Percentiles rank a stretch among this genome's conserved stretches.
These are phyloP conservation scores for Papilio aristodemus DNA, from an alignment of 1,140 invertebrate species.

Conservation along the genomic window DNA sequence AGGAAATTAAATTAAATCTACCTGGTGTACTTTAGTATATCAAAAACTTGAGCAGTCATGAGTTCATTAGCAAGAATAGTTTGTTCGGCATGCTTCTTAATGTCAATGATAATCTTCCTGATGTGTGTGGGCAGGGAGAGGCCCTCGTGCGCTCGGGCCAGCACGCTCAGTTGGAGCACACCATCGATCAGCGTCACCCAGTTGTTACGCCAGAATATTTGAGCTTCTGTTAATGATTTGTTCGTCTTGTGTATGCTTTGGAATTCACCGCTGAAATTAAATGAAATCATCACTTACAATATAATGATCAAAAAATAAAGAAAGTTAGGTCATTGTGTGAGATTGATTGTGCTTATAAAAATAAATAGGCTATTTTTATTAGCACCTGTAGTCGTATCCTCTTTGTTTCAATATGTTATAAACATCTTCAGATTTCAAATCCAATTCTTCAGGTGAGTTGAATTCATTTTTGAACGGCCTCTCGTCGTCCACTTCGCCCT, in stretches of 20 bases:
- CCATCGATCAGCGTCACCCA: slow-evolving; percentile 54
- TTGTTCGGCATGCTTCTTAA: slow-evolving; percentile 30
- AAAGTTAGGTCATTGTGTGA: too few relatives aligned
- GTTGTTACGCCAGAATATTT: slow-evolving; percentile 47
- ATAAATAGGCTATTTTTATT: too few relatives aligned
- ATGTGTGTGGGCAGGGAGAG: slow-evolving; percentile 43
- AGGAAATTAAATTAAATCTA: slow-evolving; percentile 19
- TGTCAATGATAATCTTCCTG: slow-evolving; percentile 44
- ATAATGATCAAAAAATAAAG: too few relatives aligned
- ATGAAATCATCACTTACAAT: too few relatives aligned
- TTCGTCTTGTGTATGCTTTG: slow-evolving; percentile 45
- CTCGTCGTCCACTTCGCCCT: not conserved
- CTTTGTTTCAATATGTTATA: not conserved
- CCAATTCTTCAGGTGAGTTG: slow-evolving; percentile 7
- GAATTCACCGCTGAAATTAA: slow-evolving; percentile 46
- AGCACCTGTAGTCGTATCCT: slow-evolving; percentile 20
- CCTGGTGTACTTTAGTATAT: slow-evolving; percentile 34
- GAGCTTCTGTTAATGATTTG: slow-evolving; percentile 40
- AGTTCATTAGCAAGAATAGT: slow-evolving; percentile 9
- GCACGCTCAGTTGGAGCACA: slow-evolving; percentile 45
- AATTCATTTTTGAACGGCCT: slow-evolving; percentile 2
- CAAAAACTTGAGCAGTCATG: slow-evolving; percentile 29
- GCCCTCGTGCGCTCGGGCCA: slow-evolving; percentile 37
- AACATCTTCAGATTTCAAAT: slow-evolving; percentile 18
- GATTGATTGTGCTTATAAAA: too few relatives aligned